Base-by-base conservation (phyloP, 2,888 invertebrate species). In the Isotomurus palustris region DNA sequence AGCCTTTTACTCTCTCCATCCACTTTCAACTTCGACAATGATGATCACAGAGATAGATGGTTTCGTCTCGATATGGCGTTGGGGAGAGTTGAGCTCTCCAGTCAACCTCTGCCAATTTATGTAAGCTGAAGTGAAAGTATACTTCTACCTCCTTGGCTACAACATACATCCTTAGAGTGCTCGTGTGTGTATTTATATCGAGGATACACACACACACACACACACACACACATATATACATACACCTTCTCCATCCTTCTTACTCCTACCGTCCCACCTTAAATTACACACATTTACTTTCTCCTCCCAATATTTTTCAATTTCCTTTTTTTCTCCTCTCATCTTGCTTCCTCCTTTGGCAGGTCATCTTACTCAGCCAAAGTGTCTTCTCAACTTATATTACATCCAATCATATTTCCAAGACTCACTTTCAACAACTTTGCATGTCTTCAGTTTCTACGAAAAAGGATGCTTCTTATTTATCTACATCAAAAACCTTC, bases 1-100 rank as follows among this genome's bases (percentile, higher is more conserved):
- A 72, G 71, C 72, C 71, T 72, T 71, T 72, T 71, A 71, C 69
- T 45, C 45, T 40, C 12, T 45, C 45, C 24, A 45, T 45, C 45
- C 45, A n/a, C n/a, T 45, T 28, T 45, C 27, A 45, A 43, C 43
- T 14, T 43, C n/a, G n/a, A n/a, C n/a, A n/a, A n/a, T n/a, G n/a
- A n/a, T n/a, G n/a, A n/a, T n/a, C n/a, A n/a, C n/a, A n/a, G n/a
- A n/a, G n/a, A n/a, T n/a, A n/a, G 12, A 32, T 10, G 32, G 32
- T 32, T 32, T 32, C 32, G 12, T 12, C 32, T 32, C 32, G 8
- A 10, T 32, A 32, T 32, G 12, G 12, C 12, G 32, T 32, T 32
- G 32, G 8, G 32, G 32, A 32, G 32, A 32, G 32, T 32, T 32
- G 12, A 32, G 32, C 12, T n/a, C n/a, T n/a, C n/a, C n/a, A n/a